Percentiles rank a stretch among this genome's conserved stretches.
phyloP scores from a whole-genome alignment of 2,888 invertebrate genomes.

The Drosophila flavopinicola region DNA sequence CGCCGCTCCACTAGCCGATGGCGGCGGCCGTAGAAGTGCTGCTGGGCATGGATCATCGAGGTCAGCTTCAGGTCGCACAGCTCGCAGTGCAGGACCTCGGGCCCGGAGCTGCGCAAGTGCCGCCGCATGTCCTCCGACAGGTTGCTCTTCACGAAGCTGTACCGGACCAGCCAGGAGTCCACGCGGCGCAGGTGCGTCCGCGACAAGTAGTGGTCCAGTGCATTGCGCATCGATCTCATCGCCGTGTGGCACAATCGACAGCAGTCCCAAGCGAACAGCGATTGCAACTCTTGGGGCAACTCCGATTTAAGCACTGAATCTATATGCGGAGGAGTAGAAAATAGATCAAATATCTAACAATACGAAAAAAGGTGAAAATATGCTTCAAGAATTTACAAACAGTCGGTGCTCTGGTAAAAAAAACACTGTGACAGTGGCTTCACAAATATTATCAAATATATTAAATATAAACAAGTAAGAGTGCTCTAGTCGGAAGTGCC shows the following conservation, averaged over 20 bases:
- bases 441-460: too few species aligned
- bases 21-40: conserved; percentile 67
- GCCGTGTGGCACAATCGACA: conserved; percentile 55
- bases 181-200: conserved; percentile 56
- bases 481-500: too few species aligned
- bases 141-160: conserved; percentile 24
- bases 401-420: too few species aligned
- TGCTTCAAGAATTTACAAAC: too few species aligned
- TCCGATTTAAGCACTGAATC: conserved; percentile 15
- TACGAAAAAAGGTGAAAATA: too few species aligned
- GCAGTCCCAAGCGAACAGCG: conserved; percentile 61
- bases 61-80: conserved; percentile 68
- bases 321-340: background rate
- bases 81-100: conserved; percentile 57
- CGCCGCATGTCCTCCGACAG: conserved; percentile 37
- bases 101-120: conserved; percentile 35
- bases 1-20: conserved; percentile 59
- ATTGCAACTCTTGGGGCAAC: conserved; percentile 45
- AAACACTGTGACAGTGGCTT: too few species aligned
- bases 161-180: conserved; percentile 53
- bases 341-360: background rate
- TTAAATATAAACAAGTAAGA: too few species aligned
- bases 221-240: conserved; percentile 56
- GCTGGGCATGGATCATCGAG: conserved; percentile 59
- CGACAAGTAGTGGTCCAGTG: conserved; percentile 65